These are phyloP conservation scores for Eretmochelys imbricata DNA, from an alignment of 2,113 vertebrate genomes.

Conservation along the genomic window DNA sequence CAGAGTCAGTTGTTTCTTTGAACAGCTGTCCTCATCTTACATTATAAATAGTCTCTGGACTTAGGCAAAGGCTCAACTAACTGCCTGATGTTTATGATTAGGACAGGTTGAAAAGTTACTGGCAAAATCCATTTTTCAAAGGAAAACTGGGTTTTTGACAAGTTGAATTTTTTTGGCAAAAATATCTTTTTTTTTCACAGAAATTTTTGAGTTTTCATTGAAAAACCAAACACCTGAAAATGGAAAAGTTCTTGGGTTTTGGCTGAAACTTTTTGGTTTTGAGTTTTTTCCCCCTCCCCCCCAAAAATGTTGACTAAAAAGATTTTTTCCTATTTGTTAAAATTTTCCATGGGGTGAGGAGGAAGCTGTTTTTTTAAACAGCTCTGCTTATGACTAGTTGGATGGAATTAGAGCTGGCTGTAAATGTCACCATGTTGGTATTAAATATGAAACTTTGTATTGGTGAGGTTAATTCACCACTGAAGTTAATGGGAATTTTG, in stretches of 20 bases:
- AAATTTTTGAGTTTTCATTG: not conserved
- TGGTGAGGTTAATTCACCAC: too few relatives aligned
- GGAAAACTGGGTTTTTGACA: not conserved
- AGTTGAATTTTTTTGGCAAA: not conserved
- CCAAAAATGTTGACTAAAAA: not conserved
- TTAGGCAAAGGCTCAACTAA: not conserved
- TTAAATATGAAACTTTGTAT: not conserved
- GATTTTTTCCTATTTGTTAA: not conserved
- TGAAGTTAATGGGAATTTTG: not conserved
- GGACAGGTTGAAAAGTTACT: not conserved
- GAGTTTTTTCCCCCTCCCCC: not conserved
- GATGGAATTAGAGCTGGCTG: not conserved
- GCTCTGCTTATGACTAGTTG: fast-evolving
- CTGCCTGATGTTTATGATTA: not conserved
- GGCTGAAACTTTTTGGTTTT: not conserved
- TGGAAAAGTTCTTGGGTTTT: fast-evolving
- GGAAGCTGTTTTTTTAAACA: not conserved
- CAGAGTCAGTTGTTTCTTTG: not conserved
- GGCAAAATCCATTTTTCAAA: not conserved
- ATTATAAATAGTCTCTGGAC: not conserved
- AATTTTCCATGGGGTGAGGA: not conserved
- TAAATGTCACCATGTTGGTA: not conserved
- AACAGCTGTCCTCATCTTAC: not conserved
- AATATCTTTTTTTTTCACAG: not conserved
- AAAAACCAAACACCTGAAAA: fast-evolving